phyloP scores from a whole-genome alignment of 2,113 vertebrate species.

The Climacteris rufus region DNA sequence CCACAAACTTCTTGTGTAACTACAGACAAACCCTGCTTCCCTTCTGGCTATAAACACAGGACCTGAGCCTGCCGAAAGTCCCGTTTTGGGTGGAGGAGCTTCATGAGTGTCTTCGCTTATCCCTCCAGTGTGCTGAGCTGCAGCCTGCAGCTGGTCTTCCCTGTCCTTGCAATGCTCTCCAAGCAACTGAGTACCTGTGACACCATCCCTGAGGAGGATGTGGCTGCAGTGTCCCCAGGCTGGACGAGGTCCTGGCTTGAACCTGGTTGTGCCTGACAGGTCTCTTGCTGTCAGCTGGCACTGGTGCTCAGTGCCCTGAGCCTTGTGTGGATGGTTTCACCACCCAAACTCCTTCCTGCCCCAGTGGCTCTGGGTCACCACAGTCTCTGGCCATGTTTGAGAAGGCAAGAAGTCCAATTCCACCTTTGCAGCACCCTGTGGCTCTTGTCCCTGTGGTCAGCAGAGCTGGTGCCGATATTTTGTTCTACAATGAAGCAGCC shows the following conservation, averaged over 20 bases:
- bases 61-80: not conserved
- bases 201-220: not conserved
- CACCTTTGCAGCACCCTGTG: not conserved
- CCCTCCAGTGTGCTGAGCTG: not conserved
- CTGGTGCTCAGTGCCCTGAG: not conserved
- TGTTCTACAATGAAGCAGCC: not conserved
- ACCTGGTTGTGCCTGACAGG: accelerated
- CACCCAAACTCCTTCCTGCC: not conserved
- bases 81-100: not conserved
- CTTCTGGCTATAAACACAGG: not conserved
- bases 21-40: not conserved
- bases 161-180: not conserved
- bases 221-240: not conserved
- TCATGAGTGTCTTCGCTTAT: accelerated
- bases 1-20: not conserved
- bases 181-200: not conserved
- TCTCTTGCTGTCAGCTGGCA: not conserved
- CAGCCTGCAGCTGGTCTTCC: not conserved
- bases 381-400: accelerated
- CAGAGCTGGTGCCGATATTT: not conserved
- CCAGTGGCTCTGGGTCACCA: not conserved
- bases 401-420: not conserved
- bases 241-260: not conserved
- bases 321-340: not conserved
- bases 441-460: not conserved